These are phyloP conservation scores for Oscheius sp. DNA, from an alignment of 2,888 invertebrate genomes.

Conservation along the genomic window DNA sequence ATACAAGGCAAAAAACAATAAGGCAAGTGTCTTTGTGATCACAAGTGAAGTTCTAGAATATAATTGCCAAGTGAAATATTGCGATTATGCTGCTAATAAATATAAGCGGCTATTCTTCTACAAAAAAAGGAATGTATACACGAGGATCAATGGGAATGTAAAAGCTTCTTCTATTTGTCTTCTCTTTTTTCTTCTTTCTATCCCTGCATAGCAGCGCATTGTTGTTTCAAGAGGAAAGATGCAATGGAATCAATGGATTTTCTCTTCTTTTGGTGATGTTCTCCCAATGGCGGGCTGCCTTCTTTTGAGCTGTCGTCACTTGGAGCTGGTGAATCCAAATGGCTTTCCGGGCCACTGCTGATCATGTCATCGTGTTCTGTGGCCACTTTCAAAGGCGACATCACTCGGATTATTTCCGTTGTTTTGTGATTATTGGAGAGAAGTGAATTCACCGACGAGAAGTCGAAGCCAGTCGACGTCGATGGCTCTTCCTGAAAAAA, in stretches of 20 bases:
- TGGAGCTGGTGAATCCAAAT: conserved; percentile 42
- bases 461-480: conserved; percentile 24
- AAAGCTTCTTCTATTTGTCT: too few species aligned
- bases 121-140: conserved; percentile 12
- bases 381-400: conserved; percentile 36
- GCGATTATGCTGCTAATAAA: conserved; percentile 11
- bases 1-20: not conserved
- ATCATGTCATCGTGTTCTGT: conserved; percentile 42
- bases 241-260: conserved; percentile 48
- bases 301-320: conserved; percentile 38
- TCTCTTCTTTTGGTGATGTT: conserved; percentile 25
- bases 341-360: conserved; percentile 46
- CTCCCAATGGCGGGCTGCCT: conserved; percentile 34
- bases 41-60: conserved; percentile 23
- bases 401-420: conserved; percentile 8
- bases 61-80: conserved; percentile 15
- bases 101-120: not conserved
- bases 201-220: conserved; percentile 18
- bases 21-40: conserved; percentile 1
- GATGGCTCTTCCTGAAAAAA: conserved; percentile 37
- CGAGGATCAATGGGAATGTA: conserved; percentile 25
- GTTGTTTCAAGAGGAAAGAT: conserved; percentile 39
- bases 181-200: conserved; percentile 1
- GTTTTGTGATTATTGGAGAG: conserved; percentile 8
- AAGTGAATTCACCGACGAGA: conserved; percentile 24